These are phyloP conservation scores for Aplodontia rufa DNA, from an alignment of 2,113 vertebrate genomes.

Conservation along the genomic window DNA sequence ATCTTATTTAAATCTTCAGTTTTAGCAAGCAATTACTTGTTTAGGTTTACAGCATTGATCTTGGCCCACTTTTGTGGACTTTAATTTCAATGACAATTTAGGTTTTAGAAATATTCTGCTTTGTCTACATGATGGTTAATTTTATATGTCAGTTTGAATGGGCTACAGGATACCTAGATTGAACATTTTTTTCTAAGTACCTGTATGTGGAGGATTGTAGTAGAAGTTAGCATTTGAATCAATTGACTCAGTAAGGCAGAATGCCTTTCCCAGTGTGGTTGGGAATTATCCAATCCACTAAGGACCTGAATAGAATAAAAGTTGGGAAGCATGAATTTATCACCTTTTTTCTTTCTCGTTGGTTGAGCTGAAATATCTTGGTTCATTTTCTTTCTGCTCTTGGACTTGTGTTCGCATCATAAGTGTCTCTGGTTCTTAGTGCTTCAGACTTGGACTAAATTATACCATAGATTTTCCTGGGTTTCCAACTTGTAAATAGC, in stretches of 20 bases:
- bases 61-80: neutral
- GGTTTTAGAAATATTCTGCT: neutral
- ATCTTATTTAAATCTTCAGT: neutral
- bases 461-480: no score
- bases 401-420: neutral
- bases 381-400: neutral
- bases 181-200: neutral
- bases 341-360: neutral
- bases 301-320: neutral
- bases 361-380: neutral
- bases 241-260: neutral
- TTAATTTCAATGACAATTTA: neutral
- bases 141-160: neutral
- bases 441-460: neutral
- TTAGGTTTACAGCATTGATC: neutral
- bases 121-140: neutral
- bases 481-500: no score
- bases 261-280: neutral
- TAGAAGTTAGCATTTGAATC: neutral
- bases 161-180: neutral
- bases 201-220: neutral
- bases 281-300: neutral
- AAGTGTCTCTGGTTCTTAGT: neutral
- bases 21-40: neutral
- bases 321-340: no score